Conservation (phyloP, 2,888 invertebrate genomes). For the Eurytoma adleriae region DNA sequence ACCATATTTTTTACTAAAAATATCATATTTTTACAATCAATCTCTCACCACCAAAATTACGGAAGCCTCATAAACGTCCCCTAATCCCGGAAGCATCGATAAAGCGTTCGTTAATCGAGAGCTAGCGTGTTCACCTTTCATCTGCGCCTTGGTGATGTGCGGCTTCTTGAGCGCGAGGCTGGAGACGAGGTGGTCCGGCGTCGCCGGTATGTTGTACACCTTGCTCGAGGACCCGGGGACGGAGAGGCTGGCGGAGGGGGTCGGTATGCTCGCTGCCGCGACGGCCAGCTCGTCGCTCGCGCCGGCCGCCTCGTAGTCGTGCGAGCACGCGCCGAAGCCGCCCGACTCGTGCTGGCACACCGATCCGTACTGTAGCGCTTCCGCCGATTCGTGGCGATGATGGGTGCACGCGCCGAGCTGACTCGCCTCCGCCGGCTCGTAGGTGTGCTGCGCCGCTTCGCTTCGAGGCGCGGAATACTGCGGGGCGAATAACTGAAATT, state of each 20-base stretch:
- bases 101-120: too few relatives aligned
- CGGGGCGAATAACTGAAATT: too few relatives aligned
- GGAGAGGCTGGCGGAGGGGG: constrained; percentile 51
- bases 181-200: constrained; percentile 63
- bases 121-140: constrained; percentile 83
- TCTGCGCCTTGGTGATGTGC: constrained; percentile 83
- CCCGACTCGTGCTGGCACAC: background rate
- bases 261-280: constrained; percentile 33
- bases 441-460: too few relatives aligned
- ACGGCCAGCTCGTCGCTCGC: constrained; percentile 40
- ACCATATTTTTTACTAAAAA: too few relatives aligned
- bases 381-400: too few relatives aligned
- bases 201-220: constrained; percentile 66
- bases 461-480: too few relatives aligned
- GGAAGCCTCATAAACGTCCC: too few relatives aligned
- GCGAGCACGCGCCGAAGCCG: background rate
- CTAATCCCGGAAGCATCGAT: too few relatives aligned
- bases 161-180: constrained; percentile 71
- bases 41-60: too few relatives aligned
- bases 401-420: too few relatives aligned
- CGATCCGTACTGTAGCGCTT: background rate
- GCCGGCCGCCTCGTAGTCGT: constrained; percentile 42
- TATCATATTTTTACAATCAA: too few relatives aligned
- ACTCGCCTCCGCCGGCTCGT: too few relatives aligned
- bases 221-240: constrained; percentile 63